Conservation (phyloP, 2,888 invertebrate species). For the Odontothrips loti region DNA sequence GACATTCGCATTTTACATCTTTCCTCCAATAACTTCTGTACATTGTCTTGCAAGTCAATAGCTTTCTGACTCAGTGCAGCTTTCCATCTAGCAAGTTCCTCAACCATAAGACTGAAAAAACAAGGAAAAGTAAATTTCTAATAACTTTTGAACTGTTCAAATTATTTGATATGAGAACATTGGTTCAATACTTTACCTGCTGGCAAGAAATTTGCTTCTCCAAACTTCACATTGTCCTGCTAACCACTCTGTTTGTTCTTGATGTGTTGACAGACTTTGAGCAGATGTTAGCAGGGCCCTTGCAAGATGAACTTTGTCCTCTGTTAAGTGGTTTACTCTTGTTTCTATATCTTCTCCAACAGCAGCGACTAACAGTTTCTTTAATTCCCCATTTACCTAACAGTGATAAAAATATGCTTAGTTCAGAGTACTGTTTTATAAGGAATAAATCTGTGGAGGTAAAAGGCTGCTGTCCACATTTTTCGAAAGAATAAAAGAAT, state of each 20-base stretch:
- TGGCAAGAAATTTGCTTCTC: conserved; percentile 93
- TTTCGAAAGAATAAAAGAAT: conserved; percentile 32
- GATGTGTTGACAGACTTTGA: conserved; percentile 78
- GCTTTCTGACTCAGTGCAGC: conserved; percentile 68
- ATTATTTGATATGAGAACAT: conserved; percentile 25
- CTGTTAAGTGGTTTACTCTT: conserved; percentile 82
- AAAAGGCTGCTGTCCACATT: too few relatives aligned
- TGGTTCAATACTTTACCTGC: conserved; percentile 57
- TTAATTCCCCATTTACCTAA: conserved; percentile 85
- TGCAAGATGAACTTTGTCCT: conserved; percentile 86
- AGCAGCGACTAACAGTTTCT: conserved; percentile 87
- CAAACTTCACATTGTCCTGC: conserved; percentile 94
- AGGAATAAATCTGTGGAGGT: too few relatives aligned
- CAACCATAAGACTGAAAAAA: conserved; percentile 74
- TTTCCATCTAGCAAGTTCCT: conserved; percentile 85
- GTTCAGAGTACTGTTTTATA: neutral
- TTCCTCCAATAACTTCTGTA: conserved; percentile 67
- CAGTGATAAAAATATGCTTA: conserved; percentile 35
- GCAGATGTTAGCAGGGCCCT: conserved; percentile 79
- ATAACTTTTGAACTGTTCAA: neutral
- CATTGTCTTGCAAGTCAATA: conserved; percentile 63
- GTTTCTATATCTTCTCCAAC: conserved; percentile 91
- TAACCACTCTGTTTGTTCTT: conserved; percentile 89
- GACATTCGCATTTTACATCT: conserved; percentile 60
- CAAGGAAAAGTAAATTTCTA: conserved; percentile 1